Evolutionary conservation across 2,888 invertebrate species (phyloP), one percentile per base, ranked within the genome.

Genomic region (Euzetes globulus): DNA sequence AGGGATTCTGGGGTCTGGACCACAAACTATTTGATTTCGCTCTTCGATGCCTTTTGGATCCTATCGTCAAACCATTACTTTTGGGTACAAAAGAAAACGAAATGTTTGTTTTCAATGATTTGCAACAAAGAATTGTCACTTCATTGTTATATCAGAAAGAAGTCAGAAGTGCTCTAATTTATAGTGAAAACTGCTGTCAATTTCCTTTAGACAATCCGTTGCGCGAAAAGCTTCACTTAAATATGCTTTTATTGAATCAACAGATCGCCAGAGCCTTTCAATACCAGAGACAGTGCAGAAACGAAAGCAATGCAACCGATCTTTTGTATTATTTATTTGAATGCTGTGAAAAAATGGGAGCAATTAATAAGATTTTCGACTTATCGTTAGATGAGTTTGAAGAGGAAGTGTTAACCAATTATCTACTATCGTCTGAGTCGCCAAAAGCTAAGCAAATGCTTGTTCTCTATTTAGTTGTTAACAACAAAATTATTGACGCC

Each of bases 1-100:
- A 92, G 80, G 92, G 91, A 0, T 90, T 93, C 82, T 94, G 94
- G 94, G 88, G 91, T 79, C 84, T 95, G 17, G 94, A 95, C 83
- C 92, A 92, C 80, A 88, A 89, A 75, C 88, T 92, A 81, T 91
- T 89, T 83, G 87, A 89, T 72, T 63, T 27, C 11, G 71, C 72
- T n/a, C 47, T 76, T 37, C 68, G 50, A 41, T 47, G 17, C 27
- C 63, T 75, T 29, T 74, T 70, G 27, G 27, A 72, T 41, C 72
- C 72, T 15, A 45, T 25, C 19, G 70, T 75, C 29, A 71, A 50
- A 70, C 47, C 70, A 27, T 50, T 70, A 70, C 17, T 74, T 47
- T 55, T 22, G 29, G 50, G 52, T 4, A 70, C 29, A 6, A 74
- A 70, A 41, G 29, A 70, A 1, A 71, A 70, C 27, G 55, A 25